A percentile compares a stretch with the other conserved stretches of the same genome.
phyloP scores from a whole-genome alignment of 2,113 vertebrate genomes.

The Pollachius pollachius region DNA sequence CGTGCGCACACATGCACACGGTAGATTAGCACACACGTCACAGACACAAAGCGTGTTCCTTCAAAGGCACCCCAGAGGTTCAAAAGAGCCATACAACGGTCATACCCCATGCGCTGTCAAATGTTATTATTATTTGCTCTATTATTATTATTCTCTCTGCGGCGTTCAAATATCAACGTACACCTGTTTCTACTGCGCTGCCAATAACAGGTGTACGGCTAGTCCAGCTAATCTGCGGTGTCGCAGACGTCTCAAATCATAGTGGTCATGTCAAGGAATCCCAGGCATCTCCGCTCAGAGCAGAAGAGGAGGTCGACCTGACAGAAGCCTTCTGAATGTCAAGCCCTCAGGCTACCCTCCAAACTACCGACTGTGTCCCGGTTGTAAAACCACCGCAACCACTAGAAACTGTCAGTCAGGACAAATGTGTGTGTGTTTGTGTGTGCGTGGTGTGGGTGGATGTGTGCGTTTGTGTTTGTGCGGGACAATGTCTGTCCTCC shows the following conservation, averaged over 20 bases:
- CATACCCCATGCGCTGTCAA: too few species aligned
- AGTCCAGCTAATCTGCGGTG: background rate
- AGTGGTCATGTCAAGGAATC: conserved; percentile 31
- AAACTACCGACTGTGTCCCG: too few species aligned
- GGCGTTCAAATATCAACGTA: background rate
- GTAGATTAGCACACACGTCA: background rate
- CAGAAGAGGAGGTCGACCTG: background rate
- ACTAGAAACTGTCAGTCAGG: background rate
- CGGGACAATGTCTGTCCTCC: too few species aligned
- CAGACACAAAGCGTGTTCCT: too few species aligned
- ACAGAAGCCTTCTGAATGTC: too few species aligned
- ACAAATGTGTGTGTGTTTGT: background rate
- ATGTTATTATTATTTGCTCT: too few species aligned
- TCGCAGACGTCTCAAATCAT: conserved; percentile 1
- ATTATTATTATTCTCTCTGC: background rate
- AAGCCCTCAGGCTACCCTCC: too few species aligned
- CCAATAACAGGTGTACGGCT: background rate
- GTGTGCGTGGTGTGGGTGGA: too few species aligned
- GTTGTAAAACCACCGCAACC: too few species aligned
- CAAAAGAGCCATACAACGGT: too few species aligned
- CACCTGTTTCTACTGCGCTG: background rate
- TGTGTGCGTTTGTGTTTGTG: too few species aligned
- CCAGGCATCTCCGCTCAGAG: conserved; percentile 20
- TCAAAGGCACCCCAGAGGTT: too few species aligned
- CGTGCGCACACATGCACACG: conserved; percentile 34